phyloP scores from a whole-genome alignment of 1,140 invertebrate genomes.

The Orchesella cincta region DNA sequence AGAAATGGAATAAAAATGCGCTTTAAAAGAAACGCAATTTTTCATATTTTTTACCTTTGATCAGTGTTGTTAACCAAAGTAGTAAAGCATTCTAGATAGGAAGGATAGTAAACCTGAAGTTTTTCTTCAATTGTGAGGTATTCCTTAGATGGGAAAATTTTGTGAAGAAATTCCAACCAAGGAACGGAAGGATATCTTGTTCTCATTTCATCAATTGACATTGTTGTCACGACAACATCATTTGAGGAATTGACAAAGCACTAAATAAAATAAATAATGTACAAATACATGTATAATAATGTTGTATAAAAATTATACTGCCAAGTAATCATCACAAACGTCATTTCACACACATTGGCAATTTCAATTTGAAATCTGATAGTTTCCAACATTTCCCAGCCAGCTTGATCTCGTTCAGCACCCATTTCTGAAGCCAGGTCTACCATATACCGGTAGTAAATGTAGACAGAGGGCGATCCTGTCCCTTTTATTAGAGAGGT shows the following conservation, averaged over 20 bases:
- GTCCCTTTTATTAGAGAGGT: constrained; percentile 57
- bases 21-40: background rate
- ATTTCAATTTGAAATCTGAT: constrained; percentile 61
- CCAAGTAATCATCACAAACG: too few relatives aligned
- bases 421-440: constrained; percentile 59
- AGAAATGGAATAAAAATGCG: too few relatives aligned
- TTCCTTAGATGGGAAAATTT: constrained; percentile 52
- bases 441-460: constrained; percentile 54
- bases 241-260: too few relatives aligned
- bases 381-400: constrained; percentile 57
- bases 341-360: constrained; percentile 53
- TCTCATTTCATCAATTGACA: constrained; percentile 31
- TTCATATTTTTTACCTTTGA: constrained; percentile 36
- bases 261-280: too few relatives aligned
- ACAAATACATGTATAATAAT: too few relatives aligned
- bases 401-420: constrained; percentile 52
- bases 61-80: constrained; percentile 50
- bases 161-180: constrained; percentile 29
- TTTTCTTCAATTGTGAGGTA: constrained; percentile 53
- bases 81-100: too few relatives aligned
- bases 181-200: background rate
- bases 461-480: constrained; percentile 54
- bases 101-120: constrained; percentile 57
- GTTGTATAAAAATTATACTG: too few relatives aligned
- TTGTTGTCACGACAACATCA: constrained; percentile 5